Evolutionary conservation across 2,797 vertebrate genomes (phyloP).

Genomic region (Aplochiton taeniatus): DNA sequence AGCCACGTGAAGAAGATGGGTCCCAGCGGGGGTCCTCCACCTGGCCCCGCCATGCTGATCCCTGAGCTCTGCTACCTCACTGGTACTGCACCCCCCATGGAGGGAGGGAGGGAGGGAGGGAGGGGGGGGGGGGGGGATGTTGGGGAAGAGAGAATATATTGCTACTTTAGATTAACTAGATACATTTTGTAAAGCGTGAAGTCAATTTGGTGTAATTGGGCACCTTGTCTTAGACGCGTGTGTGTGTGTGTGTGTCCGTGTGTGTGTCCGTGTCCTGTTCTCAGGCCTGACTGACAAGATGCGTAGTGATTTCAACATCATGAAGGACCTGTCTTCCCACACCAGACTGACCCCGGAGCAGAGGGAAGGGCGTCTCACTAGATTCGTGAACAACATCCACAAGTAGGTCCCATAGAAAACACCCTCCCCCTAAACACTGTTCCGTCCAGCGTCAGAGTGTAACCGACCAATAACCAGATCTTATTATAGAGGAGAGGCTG

Average conservation of each 20-base stretch:
- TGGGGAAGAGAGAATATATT: too few species aligned
- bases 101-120: background rate
- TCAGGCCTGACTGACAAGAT: slow-evolving; percentile 92
- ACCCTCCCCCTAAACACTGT: too few species aligned
- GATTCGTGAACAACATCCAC: slow-evolving; percentile 79
- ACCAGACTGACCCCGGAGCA: slow-evolving; percentile 85
- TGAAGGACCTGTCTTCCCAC: slow-evolving; percentile 86
- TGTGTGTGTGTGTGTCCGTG: background rate
- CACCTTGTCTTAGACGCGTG: too few species aligned
- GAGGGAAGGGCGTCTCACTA: slow-evolving; percentile 79
- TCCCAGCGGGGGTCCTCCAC: slow-evolving; percentile 61
- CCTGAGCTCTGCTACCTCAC: slow-evolving; percentile 95
- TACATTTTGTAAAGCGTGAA: too few species aligned
- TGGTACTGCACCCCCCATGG: slow-evolving; percentile 64
- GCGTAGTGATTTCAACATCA: slow-evolving; percentile 86
- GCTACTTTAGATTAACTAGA: too few species aligned
- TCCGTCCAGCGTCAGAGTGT: too few species aligned
- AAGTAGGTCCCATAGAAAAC: slow-evolving; percentile 63
- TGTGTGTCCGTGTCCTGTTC: background rate
- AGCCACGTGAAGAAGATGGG: slow-evolving; percentile 79
- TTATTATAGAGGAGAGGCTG: too few species aligned
- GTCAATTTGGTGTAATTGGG: too few species aligned
- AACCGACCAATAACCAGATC: too few species aligned
- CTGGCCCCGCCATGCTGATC: slow-evolving; percentile 83
- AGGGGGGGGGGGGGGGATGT: too few species aligned